Evolutionary conservation across 2,797 vertebrate species (phyloP).

Genomic region (Lycodopsis pacificus): DNA sequence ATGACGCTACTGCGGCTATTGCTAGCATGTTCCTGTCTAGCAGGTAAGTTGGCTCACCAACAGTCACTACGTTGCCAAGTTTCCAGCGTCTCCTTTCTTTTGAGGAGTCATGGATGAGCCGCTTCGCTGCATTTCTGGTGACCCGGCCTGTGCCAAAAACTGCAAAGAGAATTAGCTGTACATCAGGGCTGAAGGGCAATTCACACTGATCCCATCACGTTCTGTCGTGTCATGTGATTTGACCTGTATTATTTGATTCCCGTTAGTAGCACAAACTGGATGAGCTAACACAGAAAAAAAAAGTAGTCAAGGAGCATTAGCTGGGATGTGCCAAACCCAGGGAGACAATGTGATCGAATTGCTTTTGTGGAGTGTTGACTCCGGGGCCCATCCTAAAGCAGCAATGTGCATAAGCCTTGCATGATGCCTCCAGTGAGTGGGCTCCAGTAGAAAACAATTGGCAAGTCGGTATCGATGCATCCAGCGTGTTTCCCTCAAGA

Average conservation of each 20-base stretch:
- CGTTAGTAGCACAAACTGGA: not conserved
- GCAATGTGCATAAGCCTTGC: not conserved
- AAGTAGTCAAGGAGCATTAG: not conserved
- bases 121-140: not conserved
- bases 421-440: slow-evolving; percentile 1
- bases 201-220: too few species aligned
- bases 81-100: not conserved
- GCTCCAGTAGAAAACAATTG: slow-evolving; percentile 10
- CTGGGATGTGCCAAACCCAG: not conserved
- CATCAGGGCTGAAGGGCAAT: not conserved
- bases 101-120: accelerated
- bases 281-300: not conserved
- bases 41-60: not conserved
- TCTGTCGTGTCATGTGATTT: not conserved
- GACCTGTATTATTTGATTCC: not conserved
- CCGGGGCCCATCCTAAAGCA: not conserved
- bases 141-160: not conserved
- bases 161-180: not conserved
- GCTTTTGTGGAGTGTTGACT: slow-evolving; percentile 14
- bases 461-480: slow-evolving; percentile 18
- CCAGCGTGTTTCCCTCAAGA: slow-evolving; percentile 3
- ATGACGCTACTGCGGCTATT: too few species aligned
- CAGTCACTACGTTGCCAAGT: not conserved
- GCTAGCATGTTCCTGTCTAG: too few species aligned
- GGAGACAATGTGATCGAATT: slow-evolving; percentile 13